These are phyloP conservation scores for Phylloscopus trochilus DNA, from an alignment of 2,113 vertebrate genomes.

Conservation along the genomic window DNA sequence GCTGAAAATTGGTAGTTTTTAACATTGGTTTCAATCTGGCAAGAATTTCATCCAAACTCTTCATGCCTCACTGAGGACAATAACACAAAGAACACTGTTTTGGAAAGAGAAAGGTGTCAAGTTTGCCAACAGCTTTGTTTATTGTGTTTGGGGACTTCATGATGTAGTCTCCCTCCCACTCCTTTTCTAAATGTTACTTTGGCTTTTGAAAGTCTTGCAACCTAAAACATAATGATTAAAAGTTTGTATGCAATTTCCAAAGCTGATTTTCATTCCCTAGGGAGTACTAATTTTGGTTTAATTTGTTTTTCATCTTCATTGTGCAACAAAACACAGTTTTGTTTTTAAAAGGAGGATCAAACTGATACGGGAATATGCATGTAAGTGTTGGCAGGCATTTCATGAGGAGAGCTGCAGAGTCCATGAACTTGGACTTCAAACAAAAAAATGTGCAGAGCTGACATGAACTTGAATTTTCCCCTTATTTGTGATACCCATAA, in stretches of 20 bases:
- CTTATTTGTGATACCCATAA: slow-evolving; percentile 37
- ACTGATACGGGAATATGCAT: not conserved
- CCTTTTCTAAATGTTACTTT: not conserved
- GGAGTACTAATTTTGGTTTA: slow-evolving; percentile 1
- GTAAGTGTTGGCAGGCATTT: slow-evolving; percentile 24
- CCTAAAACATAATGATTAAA: not conserved
- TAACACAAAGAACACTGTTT: not conserved
- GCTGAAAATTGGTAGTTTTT: not conserved
- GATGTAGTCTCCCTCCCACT: not conserved
- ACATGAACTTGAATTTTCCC: slow-evolving; percentile 15
- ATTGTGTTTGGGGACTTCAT: not conserved
- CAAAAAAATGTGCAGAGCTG: slow-evolving; percentile 6
- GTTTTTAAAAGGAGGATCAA: slow-evolving; percentile 38
- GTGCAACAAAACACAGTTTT: not conserved
- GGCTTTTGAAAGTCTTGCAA: slow-evolving; percentile 10
- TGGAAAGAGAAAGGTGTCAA: not conserved
- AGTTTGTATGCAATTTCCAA: not conserved
- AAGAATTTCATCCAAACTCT: not conserved
- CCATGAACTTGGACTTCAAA: slow-evolving; percentile 20
- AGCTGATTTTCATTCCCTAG: not conserved
- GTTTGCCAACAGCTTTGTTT: slow-evolving; percentile 23
- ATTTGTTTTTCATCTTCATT: slow-evolving; percentile 41
- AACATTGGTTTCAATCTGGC: not conserved
- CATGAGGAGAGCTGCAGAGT: not conserved
- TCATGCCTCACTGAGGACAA: not conserved